phyloP scores from a whole-genome alignment of 2,113 vertebrate species.

The Protobothrops flavoviridis region DNA sequence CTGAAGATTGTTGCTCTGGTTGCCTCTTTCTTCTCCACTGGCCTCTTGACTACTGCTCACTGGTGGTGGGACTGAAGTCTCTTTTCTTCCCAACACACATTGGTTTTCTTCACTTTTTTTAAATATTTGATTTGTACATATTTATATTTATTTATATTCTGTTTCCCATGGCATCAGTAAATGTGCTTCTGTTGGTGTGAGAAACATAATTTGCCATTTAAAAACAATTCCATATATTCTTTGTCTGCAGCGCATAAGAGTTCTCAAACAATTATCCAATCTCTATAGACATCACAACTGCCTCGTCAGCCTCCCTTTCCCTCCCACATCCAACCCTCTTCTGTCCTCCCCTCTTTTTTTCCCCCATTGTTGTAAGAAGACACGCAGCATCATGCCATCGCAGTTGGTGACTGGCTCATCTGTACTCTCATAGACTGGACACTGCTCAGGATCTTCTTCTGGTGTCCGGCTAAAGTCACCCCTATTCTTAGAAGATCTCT shows the following conservation, averaged over 20 bases:
- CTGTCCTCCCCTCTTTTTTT: slow-evolving; percentile 51
- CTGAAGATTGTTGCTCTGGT: slow-evolving; percentile 48
- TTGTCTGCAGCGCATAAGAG: slow-evolving; percentile 13
- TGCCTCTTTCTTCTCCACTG: slow-evolving; percentile 45
- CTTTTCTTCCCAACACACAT: slow-evolving; percentile 49
- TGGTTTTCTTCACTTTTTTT: slow-evolving; percentile 66
- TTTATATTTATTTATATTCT: slow-evolving; percentile 62
- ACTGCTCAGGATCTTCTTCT: slow-evolving; percentile 98
- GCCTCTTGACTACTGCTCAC: slow-evolving; percentile 59
- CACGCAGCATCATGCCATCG: slow-evolving; percentile 86
- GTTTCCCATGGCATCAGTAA: slow-evolving; percentile 63
- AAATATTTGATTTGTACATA: slow-evolving; percentile 67
- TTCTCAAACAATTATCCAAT: slow-evolving; percentile 48
- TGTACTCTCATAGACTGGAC: slow-evolving; percentile 96
- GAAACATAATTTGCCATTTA: slow-evolving; percentile 58
- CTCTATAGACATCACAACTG: slow-evolving; percentile 52
- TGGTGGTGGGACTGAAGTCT: slow-evolving; percentile 53
- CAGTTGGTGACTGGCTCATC: slow-evolving; percentile 89
- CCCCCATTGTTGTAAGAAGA: slow-evolving; percentile 49
- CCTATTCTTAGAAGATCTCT: slow-evolving; percentile 99
- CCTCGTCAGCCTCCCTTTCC: slow-evolving; percentile 44
- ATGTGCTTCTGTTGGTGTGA: slow-evolving; percentile 66
- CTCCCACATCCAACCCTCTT: slow-evolving; percentile 49
- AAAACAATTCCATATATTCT: slow-evolving; percentile 55
- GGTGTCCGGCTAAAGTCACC: slow-evolving; percentile 95